These are phyloP conservation scores for Brachionus paranguensis DNA, from an alignment of 1,140 invertebrate genomes.

Conservation along the genomic window DNA sequence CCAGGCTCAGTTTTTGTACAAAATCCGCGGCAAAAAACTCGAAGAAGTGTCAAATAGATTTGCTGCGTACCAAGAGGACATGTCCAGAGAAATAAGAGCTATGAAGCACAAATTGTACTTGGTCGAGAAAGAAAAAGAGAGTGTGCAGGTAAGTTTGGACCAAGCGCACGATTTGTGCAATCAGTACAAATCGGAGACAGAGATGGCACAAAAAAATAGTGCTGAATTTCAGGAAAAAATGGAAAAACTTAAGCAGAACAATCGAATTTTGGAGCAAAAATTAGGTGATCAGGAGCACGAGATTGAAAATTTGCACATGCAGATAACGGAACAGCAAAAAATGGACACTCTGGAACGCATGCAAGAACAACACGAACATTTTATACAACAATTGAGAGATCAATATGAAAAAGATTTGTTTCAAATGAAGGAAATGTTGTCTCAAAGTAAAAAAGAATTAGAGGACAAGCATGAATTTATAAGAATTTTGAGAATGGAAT, in stretches of 20 bases:
- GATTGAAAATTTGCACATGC: constrained; percentile 31
- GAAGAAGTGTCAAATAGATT: constrained; percentile 37
- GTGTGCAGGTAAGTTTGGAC: constrained; percentile 29
- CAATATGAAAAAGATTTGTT: constrained; percentile 33
- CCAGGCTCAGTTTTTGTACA: constrained; percentile 37
- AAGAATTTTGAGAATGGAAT: not conserved
- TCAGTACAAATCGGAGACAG: constrained; percentile 12
- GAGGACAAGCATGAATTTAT: constrained; percentile 36
- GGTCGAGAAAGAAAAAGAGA: constrained; percentile 26
- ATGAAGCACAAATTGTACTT: constrained; percentile 37
- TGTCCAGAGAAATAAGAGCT: constrained; percentile 7
- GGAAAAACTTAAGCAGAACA: constrained; percentile 13
- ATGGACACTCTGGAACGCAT: constrained; percentile 20
- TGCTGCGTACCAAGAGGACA: constrained; percentile 32
- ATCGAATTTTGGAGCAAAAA: constrained; percentile 20
- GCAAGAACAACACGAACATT: constrained; percentile 34
- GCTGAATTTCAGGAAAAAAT: constrained; percentile 19
- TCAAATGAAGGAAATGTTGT: constrained; percentile 15
- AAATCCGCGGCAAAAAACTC: constrained; percentile 32
- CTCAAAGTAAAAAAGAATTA: not conserved
- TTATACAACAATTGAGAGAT: constrained; percentile 32
- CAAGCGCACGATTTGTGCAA: constrained; percentile 37
- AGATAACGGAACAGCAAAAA: constrained; percentile 37
- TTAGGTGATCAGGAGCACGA: not conserved
- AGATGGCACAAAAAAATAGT: not conserved